A percentile compares a stretch with the other conserved stretches of the same genome.
Conservation (phyloP, 2,888 invertebrate species). For the Patella pellucida region DNA sequence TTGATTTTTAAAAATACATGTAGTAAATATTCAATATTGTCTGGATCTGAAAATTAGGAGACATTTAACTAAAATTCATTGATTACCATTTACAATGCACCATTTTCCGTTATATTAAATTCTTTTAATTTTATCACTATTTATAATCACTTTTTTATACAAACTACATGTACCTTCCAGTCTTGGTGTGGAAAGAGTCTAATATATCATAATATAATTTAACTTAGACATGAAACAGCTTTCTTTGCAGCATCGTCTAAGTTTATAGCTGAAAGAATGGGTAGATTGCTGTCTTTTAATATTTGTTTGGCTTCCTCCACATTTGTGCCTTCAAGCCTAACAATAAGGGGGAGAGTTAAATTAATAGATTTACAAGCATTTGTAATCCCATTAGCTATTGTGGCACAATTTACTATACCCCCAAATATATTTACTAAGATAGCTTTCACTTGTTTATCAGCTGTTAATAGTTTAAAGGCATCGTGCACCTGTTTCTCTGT, state of each 20-base stretch:
- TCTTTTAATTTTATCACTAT: no score
- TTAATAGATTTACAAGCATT: constrained; percentile 86
- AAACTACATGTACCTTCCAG: neutral
- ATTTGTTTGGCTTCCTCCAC: constrained; percentile 86
- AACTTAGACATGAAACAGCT: constrained; percentile 77
- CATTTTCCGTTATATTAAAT: no score
- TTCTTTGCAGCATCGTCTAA: constrained; percentile 94
- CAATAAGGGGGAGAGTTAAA: constrained; percentile 89
- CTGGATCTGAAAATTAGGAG: no score
- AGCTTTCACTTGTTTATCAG: constrained; percentile 84
- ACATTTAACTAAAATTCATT: no score
- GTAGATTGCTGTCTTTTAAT: constrained; percentile 85
- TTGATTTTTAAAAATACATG: no score
- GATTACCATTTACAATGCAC: no score
- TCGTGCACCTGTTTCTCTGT: constrained; percentile 93
- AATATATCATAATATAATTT: constrained; percentile 25
- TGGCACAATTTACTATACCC: constrained; percentile 98
- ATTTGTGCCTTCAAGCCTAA: constrained; percentile 95
- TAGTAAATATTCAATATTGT: no score
- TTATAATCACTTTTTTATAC: neutral
- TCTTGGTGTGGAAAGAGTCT: neutral
- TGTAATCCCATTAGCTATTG: constrained; percentile 95
- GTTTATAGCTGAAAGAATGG: constrained; percentile 85
- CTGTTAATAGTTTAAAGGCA: constrained; percentile 90
- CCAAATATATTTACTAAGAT: constrained; percentile 99